Conservation (phyloP, 2,797 vertebrate genomes). For the Erethizon dorsatum region DNA sequence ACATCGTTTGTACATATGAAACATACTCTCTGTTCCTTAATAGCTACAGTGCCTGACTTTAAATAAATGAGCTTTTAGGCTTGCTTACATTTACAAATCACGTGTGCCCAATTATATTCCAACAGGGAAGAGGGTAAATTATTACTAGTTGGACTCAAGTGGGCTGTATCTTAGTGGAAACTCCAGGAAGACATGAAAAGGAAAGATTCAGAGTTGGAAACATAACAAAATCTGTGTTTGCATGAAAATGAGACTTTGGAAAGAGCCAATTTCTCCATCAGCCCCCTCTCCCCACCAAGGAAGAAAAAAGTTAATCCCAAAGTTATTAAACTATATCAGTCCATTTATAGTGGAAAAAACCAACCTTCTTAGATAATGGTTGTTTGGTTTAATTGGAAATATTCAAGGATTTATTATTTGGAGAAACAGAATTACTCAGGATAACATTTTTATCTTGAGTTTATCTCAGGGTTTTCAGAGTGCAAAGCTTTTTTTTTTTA, state of each 20-base stretch:
- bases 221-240: not conserved
- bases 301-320: not conserved
- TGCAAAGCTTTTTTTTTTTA: not conserved
- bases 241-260: not conserved
- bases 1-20: not conserved
- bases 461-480: constrained; percentile 2
- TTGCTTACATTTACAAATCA: not conserved
- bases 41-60: not conserved
- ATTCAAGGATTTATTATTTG: not conserved
- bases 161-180: not conserved
- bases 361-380: not conserved
- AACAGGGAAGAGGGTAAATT: not conserved
- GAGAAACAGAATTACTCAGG: not conserved
- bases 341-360: not conserved
- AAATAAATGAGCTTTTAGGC: not conserved
- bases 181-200: not conserved
- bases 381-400: not conserved
- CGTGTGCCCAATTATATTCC: not conserved
- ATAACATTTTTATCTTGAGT: not conserved
- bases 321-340: not conserved
- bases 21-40: not conserved
- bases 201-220: not conserved
- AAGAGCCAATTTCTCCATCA: not conserved
- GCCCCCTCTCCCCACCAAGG: not conserved
- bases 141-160: not conserved